Evolutionary conservation across 2,888 invertebrate genomes (phyloP).

Genomic region (Tuberolachnus salignus): DNA sequence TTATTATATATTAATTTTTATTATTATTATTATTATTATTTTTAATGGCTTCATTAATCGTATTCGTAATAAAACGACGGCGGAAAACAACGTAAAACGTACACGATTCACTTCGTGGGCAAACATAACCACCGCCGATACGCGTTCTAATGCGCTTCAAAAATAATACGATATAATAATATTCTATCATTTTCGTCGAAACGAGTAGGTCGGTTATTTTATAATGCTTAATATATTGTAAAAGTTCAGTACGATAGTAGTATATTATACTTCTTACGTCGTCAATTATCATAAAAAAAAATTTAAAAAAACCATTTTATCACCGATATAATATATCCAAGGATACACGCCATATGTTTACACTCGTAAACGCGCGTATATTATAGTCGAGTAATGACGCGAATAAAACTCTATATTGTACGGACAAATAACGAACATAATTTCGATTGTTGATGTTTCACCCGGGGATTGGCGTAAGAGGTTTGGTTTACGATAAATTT

Average conservation of each 20-base stretch:
- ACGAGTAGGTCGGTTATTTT: conserved; percentile 6
- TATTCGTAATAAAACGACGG: background rate
- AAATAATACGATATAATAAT: background rate
- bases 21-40: too few relatives aligned
- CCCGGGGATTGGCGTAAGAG: too few relatives aligned
- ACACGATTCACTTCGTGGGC: background rate
- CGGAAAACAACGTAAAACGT: too few relatives aligned
- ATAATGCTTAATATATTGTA: background rate
- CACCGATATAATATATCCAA: conserved; percentile 10
- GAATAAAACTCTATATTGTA: conserved; percentile 9
- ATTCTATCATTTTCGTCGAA: background rate
- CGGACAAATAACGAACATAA: too few relatives aligned
- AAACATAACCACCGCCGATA: background rate
- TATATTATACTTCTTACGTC: too few relatives aligned
- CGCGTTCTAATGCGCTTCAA: background rate
- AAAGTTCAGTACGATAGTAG: background rate
- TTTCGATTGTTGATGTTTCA: too few relatives aligned
- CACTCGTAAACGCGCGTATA: background rate
- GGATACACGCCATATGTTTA: conserved; percentile 23
- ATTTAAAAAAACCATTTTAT: conserved; percentile 19
- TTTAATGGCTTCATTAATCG: too few relatives aligned
- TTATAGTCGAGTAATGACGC: conserved; percentile 12
- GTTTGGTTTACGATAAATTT: too few relatives aligned
- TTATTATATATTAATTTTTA: too few relatives aligned
- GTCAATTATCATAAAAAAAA: conserved; percentile 7